Conservation (phyloP, 1,140 invertebrate genomes). For the Lepeophtheirus salmonis region DNA sequence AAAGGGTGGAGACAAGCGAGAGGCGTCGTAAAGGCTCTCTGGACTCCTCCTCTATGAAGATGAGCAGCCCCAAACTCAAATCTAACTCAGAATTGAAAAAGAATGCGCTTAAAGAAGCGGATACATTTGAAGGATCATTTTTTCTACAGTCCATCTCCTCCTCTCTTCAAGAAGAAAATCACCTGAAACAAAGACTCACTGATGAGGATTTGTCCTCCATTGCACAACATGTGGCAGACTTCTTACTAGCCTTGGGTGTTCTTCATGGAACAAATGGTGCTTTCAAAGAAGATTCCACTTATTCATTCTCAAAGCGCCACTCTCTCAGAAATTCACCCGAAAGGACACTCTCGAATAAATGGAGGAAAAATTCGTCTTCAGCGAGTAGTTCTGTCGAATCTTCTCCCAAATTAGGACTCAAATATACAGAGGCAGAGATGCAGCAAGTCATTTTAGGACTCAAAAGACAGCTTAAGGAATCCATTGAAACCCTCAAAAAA, state of each 20-base stretch:
- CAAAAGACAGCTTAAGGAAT: conserved; percentile 28
- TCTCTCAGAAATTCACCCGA: too few species aligned
- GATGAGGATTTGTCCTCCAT: neutral
- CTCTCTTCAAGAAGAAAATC: neutral
- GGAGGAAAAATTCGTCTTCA: neutral
- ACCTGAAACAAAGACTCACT: neutral
- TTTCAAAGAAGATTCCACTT: neutral
- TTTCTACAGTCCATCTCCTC: neutral
- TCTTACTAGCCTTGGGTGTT: neutral
- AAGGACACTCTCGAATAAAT: too few species aligned
- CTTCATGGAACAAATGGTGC: neutral
- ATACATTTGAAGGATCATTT: neutral
- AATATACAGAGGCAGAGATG: conserved; percentile 25
- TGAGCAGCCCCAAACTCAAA: too few species aligned
- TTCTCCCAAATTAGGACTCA: neutral
- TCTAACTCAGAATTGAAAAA: neutral
- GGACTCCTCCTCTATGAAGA: too few species aligned
- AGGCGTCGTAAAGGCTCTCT: too few species aligned
- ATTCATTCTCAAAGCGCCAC: neutral
- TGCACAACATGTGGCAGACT: neutral
- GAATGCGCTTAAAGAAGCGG: neutral
- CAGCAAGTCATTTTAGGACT: conserved; percentile 29
- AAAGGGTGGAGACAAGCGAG: neutral
- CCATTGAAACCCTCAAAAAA: conserved; percentile 24
- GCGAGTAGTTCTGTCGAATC: neutral